Percentiles rank a stretch among this genome's conserved stretches.
Evolutionary conservation across 2,888 invertebrate genomes (phyloP).

Genomic region (Trachelus stipa): DNA sequence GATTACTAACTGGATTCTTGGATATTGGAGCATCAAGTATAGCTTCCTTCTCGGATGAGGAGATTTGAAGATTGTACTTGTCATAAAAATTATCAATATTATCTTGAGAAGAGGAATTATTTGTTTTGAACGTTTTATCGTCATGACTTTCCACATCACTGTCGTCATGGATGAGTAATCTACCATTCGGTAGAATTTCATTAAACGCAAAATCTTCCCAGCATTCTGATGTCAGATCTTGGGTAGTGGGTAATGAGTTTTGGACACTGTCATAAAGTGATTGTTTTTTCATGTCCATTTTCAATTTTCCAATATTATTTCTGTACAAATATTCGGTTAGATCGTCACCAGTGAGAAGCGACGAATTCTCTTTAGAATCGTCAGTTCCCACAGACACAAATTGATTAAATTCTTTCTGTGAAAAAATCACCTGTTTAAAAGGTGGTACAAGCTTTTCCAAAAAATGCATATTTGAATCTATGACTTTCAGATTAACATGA

Average conservation of each 20-base stretch:
- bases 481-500: constrained; percentile 43
- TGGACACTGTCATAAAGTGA: constrained; percentile 32
- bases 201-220: constrained; percentile 49
- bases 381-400: constrained; percentile 31
- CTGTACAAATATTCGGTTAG: constrained; percentile 49
- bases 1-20: background rate
- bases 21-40: background rate
- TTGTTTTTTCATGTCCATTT: constrained; percentile 42
- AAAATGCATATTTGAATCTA: constrained; percentile 52
- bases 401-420: constrained; percentile 37
- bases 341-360: constrained; percentile 28
- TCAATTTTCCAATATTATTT: constrained; percentile 41
- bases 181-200: constrained; percentile 44
- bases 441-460: constrained; percentile 53
- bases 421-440: constrained; percentile 42
- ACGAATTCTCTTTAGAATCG: background rate
- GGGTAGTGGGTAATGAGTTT: background rate
- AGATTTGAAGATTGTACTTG: constrained; percentile 39
- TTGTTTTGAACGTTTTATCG: background rate
- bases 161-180: constrained; percentile 40
- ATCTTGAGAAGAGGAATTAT: background rate
- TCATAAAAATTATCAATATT: constrained; percentile 27
- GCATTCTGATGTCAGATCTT: constrained; percentile 11
- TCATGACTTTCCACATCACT: constrained; percentile 37
- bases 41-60: constrained; percentile 29